A percentile compares a stretch with the other conserved stretches of the same genome.
Evolutionary conservation across 1,140 invertebrate species (phyloP).

Genomic region (Sinella curviseta): DNA sequence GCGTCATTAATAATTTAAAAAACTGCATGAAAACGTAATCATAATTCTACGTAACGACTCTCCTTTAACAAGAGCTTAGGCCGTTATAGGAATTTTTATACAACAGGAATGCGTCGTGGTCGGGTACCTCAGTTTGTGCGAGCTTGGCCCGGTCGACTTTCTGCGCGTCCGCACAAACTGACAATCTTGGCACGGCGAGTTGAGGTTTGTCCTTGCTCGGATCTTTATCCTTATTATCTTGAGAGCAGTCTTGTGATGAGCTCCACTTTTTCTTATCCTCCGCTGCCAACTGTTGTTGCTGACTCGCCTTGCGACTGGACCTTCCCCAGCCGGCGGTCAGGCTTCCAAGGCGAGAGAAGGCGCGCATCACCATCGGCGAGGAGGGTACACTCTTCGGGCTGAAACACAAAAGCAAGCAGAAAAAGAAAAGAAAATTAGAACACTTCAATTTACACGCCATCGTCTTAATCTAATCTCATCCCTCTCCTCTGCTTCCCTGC

Average conservation of each 20-base stretch:
- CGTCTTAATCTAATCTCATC: no score
- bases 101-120: no score
- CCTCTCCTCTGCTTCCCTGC: no score
- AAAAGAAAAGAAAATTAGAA: no score
- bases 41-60: no score
- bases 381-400: constrained; percentile 89
- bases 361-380: constrained; percentile 90
- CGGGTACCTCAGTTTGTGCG: constrained; percentile 87
- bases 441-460: no score
- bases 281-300: constrained; percentile 62
- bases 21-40: no score
- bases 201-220: constrained; percentile 60
- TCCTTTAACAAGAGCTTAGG: no score
- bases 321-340: constrained; percentile 87
- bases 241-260: constrained; percentile 87
- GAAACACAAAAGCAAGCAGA: constrained; percentile 39
- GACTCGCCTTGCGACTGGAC: constrained; percentile 74
- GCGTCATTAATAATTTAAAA: no score
- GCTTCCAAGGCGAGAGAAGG: constrained; percentile 81
- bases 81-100: no score
- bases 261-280: constrained; percentile 91
- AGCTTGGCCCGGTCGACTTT: constrained; percentile 88
- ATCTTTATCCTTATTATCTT: constrained; percentile 64
- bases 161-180: constrained; percentile 87
- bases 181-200: constrained; percentile 77